Evolutionary conservation across 2,797 vertebrate species (phyloP).

Genomic region (Macropodus opercularis): DNA sequence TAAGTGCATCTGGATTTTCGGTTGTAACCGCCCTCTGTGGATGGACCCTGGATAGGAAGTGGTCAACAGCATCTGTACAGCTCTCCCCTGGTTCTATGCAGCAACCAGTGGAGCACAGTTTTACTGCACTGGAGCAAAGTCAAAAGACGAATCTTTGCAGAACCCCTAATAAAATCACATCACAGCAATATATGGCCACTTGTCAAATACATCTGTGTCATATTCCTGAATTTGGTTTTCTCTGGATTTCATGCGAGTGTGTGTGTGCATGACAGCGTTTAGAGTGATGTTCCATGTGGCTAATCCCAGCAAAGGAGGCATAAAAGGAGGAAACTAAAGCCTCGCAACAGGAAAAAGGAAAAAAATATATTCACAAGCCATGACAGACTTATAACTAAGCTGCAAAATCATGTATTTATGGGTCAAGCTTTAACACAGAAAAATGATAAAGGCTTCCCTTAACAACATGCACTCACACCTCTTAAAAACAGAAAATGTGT

Average conservation of each 20-base stretch:
- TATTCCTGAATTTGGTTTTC: conserved; percentile 18
- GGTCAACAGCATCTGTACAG: conserved; percentile 30
- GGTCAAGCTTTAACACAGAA: conserved; percentile 25
- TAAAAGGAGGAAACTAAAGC: conserved; percentile 41
- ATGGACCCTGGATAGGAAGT: conserved; percentile 18
- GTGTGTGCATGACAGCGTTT: conserved; percentile 9
- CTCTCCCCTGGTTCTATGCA: conserved; percentile 31
- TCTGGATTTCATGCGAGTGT: conserved; percentile 22
- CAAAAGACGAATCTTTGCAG: conserved; percentile 51
- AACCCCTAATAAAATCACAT: conserved; percentile 49
- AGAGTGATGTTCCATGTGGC: conserved; percentile 47
- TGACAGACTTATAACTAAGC: conserved; percentile 21
- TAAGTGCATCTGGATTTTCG: conserved; percentile 38
- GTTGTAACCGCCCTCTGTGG: conserved; percentile 32
- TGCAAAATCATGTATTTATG: conserved; percentile 40
- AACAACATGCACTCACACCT: conserved; percentile 6
- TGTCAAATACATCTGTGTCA: conserved; percentile 38
- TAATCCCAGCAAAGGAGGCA: conserved; percentile 31
- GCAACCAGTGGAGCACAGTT: conserved; percentile 43
- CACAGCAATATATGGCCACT: conserved; percentile 39
- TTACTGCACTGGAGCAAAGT: conserved; percentile 47
- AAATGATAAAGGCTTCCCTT: conserved; percentile 13
- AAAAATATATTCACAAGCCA: conserved; percentile 46
- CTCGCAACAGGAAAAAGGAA: conserved; percentile 30
- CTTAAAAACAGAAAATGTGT: conserved; percentile 4